Evolutionary conservation across 1,140 invertebrate species (phyloP), one percentile per base, ranked within the genome.

Genomic region (Trichonephila clavipes): DNA sequence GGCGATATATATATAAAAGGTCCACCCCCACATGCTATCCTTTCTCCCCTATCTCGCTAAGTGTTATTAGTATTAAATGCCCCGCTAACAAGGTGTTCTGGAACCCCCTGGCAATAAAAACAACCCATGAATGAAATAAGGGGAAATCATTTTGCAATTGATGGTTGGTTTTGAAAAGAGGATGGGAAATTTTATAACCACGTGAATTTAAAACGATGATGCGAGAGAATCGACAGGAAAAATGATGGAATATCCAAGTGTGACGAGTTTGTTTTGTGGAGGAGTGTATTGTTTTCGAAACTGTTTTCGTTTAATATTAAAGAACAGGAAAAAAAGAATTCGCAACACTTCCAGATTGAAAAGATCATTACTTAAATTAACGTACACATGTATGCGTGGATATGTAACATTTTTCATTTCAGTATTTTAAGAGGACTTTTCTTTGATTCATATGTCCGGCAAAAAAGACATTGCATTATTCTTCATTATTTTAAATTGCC

Each of bases 51-150:
- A 64, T 64, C 62, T 64, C 18, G 34, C 82, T 61, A 87, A 87
- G 85, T 87, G 85, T 87, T 87, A 87, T 87, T 87, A 87, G 85
- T 62, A 61, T 87, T 87, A 87, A 87, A 87, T 87, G 85, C 59
- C 59, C 85, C 72, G 59, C 85, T 87, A 87, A 87, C 85, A 87
- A 87, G 85, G 61, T 87, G 85, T 18, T 24, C 59, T 59, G 58
- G 4, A 28, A 61, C 40, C 24, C 82, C 40, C 51, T 10, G 10
- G 24, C 82, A 34, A 77, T 77, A 77, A 77, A 77, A 77, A 77
- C 28, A 77, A 51, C 28, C 72, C 72, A 40, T 12, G 16, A 19
- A 28, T 77, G 14, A 18, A 5, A 10, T 16, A 18, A 24, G 14
- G 69, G 18, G 28, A 16, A 34, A 5, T 40, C 72, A 34, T 34